A percentile compares a stretch with the other conserved stretches of the same genome.
Evolutionary conservation across 2,113 vertebrate genomes (phyloP).

Genomic region (Nansenia antarctica): DNA sequence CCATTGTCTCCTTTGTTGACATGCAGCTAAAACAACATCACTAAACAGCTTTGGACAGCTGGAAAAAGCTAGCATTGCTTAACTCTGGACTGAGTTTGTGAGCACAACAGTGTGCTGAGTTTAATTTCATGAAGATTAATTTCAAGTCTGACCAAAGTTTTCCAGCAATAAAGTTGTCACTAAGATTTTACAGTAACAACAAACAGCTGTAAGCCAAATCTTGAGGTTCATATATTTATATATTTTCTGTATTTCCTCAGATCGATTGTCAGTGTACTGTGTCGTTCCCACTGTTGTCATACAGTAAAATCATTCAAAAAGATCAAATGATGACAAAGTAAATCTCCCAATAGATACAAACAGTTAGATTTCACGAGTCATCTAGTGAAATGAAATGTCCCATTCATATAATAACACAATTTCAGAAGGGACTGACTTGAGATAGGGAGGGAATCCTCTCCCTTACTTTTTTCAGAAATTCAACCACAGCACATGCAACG

Average conservation of each 20-base stretch:
- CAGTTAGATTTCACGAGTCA: not conserved
- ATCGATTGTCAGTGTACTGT: not conserved
- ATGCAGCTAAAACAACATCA: constrained; percentile 68
- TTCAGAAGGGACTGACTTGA: not conserved
- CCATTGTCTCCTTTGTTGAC: constrained; percentile 56
- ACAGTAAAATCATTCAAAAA: not conserved
- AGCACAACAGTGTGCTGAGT: not conserved
- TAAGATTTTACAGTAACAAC: constrained; percentile 49
- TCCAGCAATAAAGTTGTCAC: constrained; percentile 46
- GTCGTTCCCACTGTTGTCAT: not conserved
- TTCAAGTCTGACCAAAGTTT: constrained; percentile 11
- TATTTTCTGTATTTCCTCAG: not conserved
- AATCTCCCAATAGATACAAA: not conserved
- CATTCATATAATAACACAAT: not conserved
- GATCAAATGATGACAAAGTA: not conserved
- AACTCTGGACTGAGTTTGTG: constrained; percentile 34
- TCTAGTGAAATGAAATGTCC: not conserved
- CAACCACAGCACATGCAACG: not conserved
- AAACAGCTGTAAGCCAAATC: constrained; percentile 2
- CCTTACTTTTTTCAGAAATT: not conserved
- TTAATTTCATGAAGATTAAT: constrained; percentile 2
- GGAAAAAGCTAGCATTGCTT: constrained; percentile 41
- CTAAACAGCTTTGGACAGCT: constrained; percentile 40
- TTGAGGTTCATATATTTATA: not conserved
- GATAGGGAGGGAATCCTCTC: not conserved